These are phyloP conservation scores for Caenorhabditis imperialis DNA, from an alignment of 2,888 invertebrate species.

Conservation along the genomic window DNA sequence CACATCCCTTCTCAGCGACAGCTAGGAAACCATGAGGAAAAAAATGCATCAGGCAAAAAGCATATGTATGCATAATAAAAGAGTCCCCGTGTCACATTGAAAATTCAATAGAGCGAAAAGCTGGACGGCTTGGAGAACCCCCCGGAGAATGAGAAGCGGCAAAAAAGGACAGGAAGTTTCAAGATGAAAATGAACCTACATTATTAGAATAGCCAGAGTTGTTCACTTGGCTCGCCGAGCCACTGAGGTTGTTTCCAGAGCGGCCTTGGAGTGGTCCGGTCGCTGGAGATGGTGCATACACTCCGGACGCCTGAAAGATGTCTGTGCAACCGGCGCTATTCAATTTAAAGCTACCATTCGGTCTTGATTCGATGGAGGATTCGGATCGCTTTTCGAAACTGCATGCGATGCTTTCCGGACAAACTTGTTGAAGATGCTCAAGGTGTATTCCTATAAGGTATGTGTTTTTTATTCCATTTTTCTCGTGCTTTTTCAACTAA, in stretches of 20 bases:
- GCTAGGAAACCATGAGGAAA: slow-evolving; percentile 24
- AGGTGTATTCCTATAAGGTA: slow-evolving; percentile 55
- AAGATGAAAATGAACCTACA: slow-evolving; percentile 26
- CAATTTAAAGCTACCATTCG: slow-evolving; percentile 10
- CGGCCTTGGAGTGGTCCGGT: slow-evolving; percentile 20
- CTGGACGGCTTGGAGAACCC: slow-evolving; percentile 19
- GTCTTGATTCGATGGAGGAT: slow-evolving; percentile 24
- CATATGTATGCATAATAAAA: slow-evolving; percentile 53
- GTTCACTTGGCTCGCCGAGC: slow-evolving; percentile 46
- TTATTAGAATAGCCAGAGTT: slow-evolving; percentile 47
- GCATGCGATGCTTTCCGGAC: slow-evolving; percentile 65
- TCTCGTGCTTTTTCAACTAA: slow-evolving; percentile 15
- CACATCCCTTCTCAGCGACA: not conserved
- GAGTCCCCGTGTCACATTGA: slow-evolving; percentile 53
- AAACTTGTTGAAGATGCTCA: slow-evolving; percentile 61
- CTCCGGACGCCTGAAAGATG: slow-evolving; percentile 42
- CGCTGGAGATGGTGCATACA: slow-evolving; percentile 28
- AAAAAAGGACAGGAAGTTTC: slow-evolving; percentile 2
- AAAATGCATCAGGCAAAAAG: slow-evolving; percentile 50
- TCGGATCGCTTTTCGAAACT: slow-evolving; percentile 58
- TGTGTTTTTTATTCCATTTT: not conserved
- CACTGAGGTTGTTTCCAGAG: slow-evolving; percentile 32
- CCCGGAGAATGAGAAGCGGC: not conserved
- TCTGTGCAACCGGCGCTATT: no score
- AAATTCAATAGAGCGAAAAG: slow-evolving; percentile 53